A percentile compares a stretch with the other conserved stretches of the same genome.
phyloP scores from a whole-genome alignment of 2,113 vertebrate genomes.

The Pituophis catenifer region DNA sequence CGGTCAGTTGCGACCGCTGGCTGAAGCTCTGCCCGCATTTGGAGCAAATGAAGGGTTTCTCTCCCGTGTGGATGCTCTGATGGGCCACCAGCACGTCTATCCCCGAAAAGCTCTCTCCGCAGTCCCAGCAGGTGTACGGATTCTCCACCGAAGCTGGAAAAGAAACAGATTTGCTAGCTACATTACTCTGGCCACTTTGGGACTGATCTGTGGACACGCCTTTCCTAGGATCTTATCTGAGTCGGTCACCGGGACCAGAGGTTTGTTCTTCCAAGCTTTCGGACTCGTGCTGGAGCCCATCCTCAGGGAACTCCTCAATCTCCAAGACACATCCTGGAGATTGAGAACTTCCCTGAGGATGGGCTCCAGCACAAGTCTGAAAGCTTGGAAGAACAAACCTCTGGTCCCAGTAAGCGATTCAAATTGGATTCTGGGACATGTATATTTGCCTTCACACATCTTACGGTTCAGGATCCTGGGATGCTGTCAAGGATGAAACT shows the following conservation, averaged over 20 bases:
- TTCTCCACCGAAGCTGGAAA: not conserved
- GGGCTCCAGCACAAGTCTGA: no score
- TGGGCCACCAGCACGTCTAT: constrained; percentile 55
- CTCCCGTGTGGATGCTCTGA: constrained; percentile 56
- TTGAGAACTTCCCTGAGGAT: not conserved
- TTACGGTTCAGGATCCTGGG: not conserved
- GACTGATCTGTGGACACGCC: not conserved
- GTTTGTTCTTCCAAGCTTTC: not conserved
- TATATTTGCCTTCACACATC: not conserved
- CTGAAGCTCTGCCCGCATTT: constrained; percentile 12
- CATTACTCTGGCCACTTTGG: no score
- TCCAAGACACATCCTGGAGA: not conserved
- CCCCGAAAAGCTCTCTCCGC: constrained; percentile 56
- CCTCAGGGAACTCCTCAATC: not conserved
- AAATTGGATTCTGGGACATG: no score
- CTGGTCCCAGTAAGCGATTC: no score
- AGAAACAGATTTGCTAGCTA: not conserved
- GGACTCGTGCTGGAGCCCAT: not conserved
- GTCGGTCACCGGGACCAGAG: no score
- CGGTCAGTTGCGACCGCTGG: not conserved
- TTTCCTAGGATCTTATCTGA: not conserved
- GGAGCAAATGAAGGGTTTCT: constrained; percentile 7
- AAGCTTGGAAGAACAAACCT: no score
- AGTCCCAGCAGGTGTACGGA: constrained; percentile 55
- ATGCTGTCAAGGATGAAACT: not conserved